These are phyloP conservation scores for Brachyrhaphis roseni DNA, from an alignment of 2,797 vertebrate genomes.

Conservation along the genomic window DNA sequence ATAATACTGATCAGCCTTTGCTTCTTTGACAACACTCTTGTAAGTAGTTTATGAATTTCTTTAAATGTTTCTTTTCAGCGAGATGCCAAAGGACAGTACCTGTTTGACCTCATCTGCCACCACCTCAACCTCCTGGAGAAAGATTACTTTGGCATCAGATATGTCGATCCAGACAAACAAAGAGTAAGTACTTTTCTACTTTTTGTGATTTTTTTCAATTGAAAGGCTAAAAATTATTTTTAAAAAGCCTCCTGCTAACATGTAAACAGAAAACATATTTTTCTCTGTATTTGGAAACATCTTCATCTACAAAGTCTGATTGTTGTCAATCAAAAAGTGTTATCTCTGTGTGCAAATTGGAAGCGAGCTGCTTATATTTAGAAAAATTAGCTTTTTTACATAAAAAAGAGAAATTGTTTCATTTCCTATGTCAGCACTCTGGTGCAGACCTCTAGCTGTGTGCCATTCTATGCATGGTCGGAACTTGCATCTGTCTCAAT, in stretches of 20 bases:
- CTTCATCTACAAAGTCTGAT: not conserved
- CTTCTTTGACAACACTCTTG: not conserved
- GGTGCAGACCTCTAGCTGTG: not conserved
- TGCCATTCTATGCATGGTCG: not conserved
- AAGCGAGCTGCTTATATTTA: not conserved
- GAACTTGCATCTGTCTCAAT: not conserved
- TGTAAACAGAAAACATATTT: not conserved
- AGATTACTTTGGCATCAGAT: conserved; percentile 96
- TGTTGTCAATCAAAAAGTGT: not conserved
- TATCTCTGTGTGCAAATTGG: not conserved
- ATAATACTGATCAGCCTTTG: not conserved
- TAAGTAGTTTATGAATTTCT: not conserved
- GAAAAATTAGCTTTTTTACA: not conserved
- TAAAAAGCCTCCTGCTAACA: too few species aligned
- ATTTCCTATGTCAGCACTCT: not conserved
- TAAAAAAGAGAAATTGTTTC: not conserved
- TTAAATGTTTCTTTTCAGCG: conserved; percentile 81
- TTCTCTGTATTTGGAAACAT: not conserved
- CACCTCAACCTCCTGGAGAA: conserved; percentile 97
- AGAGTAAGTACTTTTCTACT: conserved; percentile 81
- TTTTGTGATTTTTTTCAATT: not conserved
- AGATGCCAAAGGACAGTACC: conserved; percentile 95
- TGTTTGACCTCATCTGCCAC: conserved; percentile 96
- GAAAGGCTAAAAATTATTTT: not conserved
- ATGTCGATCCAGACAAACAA: conserved; percentile 96